Base-by-base conservation (phyloP, 2,113 vertebrate species). In the Sprattus sprattus region DNA sequence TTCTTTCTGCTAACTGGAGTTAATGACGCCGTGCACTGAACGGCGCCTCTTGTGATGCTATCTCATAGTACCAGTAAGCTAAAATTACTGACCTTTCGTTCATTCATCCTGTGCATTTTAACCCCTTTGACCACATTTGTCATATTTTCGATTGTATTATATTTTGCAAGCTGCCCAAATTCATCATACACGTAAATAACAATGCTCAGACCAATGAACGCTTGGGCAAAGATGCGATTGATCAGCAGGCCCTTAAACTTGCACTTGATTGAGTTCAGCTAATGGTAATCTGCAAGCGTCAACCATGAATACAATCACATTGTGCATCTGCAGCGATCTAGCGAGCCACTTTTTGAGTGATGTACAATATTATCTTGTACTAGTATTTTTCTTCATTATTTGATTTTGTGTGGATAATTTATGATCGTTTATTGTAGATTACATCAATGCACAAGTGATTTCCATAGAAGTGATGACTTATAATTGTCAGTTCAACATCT, bases 41-140 rank as follows among this genome's bases (percentile, higher is more conserved):
- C 80, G 84, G 86, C 88, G 82, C 82, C 86, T 86, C 64, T 80
- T 20, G 50, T 54, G 82, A 87, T 88, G 82, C n/a, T 85, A 83
- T 87, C 81, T 47, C 4, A 81, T 28, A 52, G 32, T 81, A 52
- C 50, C 82, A 78, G 32, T 39, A 39, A 44, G 28, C 25, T 78
- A 39, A 16, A 16, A 32, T 32, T 13, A 28, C 71, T 16, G 11
- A 32, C 39, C 32, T 28, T 78, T 78, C 28, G 25, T 78, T 78
- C 15, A 15, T 78, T 28, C 3, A 1, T 39, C 32, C 4, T 78
- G 3, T 32, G 71, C 10, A 11, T 39, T 78, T 75, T 39, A 25
- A n/a, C 9, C 22, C n/a, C 6, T 75, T 75, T 75, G 2, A 39
- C 39, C 39, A 39, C 39, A 39, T 39, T 39, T 39, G 39, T 39